phyloP scores from a whole-genome alignment of 1,140 invertebrate species.

The Frieseomelitta varia region DNA sequence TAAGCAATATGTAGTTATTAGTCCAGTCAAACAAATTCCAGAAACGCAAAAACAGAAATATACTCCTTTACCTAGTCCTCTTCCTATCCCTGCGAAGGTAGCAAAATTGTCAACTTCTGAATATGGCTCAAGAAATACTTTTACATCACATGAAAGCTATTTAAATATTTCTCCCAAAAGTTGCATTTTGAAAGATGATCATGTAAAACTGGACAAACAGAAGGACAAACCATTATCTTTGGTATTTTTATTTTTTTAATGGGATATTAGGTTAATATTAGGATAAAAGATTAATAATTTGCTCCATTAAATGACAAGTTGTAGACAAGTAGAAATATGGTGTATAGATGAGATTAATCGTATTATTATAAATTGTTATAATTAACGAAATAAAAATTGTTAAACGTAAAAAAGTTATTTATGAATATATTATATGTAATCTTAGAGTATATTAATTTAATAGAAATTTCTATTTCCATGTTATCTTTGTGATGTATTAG shows the following conservation, averaged over 20 bases:
- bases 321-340: background rate
- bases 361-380: background rate
- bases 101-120: slow-evolving; percentile 64
- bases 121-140: slow-evolving; percentile 35
- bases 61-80: slow-evolving; percentile 69
- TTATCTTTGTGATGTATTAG: background rate
- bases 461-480: background rate
- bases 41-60: slow-evolving; percentile 68
- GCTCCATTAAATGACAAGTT: background rate
- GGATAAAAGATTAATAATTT: slow-evolving; percentile 22
- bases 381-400: slow-evolving; percentile 2
- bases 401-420: background rate
- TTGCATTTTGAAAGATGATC: slow-evolving; percentile 49
- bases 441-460: background rate
- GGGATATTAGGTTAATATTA: slow-evolving; percentile 27
- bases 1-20: slow-evolving; percentile 66
- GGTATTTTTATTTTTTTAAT: slow-evolving; percentile 68
- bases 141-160: slow-evolving; percentile 43
- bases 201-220: slow-evolving; percentile 45
- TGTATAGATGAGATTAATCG: background rate
- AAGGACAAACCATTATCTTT: slow-evolving; percentile 68
- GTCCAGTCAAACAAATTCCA: slow-evolving; percentile 43
- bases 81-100: slow-evolving; percentile 67
- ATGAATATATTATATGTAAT: background rate
- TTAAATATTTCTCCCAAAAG: slow-evolving; percentile 46